phyloP scores from a whole-genome alignment of 2,113 vertebrate species.

The Entomyzon cyanotis region DNA sequence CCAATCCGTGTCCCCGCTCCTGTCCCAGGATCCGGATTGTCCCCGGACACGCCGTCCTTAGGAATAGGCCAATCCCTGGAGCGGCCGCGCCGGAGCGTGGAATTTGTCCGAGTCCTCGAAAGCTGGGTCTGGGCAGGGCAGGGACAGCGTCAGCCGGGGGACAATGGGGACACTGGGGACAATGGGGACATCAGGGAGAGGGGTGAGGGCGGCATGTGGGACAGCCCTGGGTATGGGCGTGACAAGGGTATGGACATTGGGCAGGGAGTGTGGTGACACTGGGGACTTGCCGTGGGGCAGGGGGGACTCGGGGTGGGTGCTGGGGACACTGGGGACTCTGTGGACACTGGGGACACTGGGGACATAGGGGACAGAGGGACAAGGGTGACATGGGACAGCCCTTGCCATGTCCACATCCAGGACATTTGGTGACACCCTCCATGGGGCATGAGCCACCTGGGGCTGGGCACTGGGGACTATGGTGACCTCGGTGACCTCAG shows the following conservation, averaged over 20 bases:
- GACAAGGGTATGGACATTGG: background rate
- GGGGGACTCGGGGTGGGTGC: too few relatives aligned
- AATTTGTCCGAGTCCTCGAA: background rate
- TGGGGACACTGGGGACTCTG: too few relatives aligned
- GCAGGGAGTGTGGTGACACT: background rate
- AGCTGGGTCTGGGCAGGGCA: background rate
- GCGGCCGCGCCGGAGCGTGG: background rate
- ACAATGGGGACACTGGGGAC: background rate
- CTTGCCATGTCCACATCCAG: too few relatives aligned
- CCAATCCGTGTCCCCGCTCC: background rate
- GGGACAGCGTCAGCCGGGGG: background rate
- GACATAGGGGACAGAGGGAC: background rate
- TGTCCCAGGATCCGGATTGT: background rate
- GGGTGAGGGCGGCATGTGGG: background rate
- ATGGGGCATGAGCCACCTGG: background rate
- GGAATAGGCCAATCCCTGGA: background rate
- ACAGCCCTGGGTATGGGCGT: accelerated
- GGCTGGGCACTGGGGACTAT: background rate
- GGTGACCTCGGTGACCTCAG: background rate
- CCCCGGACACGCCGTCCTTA: background rate
- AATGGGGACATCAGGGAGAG: background rate
- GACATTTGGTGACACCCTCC: background rate
- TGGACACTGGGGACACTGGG: background rate
- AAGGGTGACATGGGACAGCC: background rate
- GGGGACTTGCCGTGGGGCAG: too few relatives aligned